phyloP scores from a whole-genome alignment of 1,140 invertebrate genomes.

The Pissodes strobi region DNA sequence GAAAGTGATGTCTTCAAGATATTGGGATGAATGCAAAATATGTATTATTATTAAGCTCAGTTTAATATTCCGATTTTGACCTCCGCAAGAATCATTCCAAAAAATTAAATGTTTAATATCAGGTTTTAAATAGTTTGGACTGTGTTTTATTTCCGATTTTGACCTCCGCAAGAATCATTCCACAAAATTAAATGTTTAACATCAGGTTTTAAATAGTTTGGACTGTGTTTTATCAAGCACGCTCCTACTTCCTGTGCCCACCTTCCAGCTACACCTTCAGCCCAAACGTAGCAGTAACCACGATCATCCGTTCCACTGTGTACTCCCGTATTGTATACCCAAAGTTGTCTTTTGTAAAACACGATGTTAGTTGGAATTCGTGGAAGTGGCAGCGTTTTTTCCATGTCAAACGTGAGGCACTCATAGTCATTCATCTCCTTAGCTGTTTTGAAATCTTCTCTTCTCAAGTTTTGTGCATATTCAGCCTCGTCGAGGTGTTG shows the following conservation, averaged over 20 bases:
- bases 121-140: constrained; percentile 34
- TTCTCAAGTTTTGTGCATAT: constrained; percentile 6
- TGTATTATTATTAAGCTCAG: constrained; percentile 48
- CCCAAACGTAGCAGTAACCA: constrained; percentile 40
- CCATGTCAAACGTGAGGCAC: constrained; percentile 51
- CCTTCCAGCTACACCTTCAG: constrained; percentile 38
- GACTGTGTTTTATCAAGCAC: constrained; percentile 45
- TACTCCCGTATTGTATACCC: constrained; percentile 43
- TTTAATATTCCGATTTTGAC: too few species aligned
- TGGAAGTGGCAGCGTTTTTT: constrained; percentile 51
- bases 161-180: too few species aligned
- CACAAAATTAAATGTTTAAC: too few species aligned
- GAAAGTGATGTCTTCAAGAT: too few species aligned
- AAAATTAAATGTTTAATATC: constrained; percentile 50
- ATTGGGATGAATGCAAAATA: constrained; percentile 39
- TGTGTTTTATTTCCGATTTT: constrained; percentile 36
- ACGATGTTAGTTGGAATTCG: constrained; percentile 45
- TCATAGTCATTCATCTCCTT: constrained; percentile 17
- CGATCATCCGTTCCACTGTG: constrained; percentile 34
- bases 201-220: too few species aligned
- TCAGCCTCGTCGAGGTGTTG: background rate
- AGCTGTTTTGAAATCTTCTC: constrained; percentile 24
- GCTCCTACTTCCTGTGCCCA: constrained; percentile 46
- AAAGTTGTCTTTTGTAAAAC: constrained; percentile 46
- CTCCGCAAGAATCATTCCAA: constrained; percentile 55